Evolutionary conservation across 2,888 invertebrate species (phyloP).

Genomic region (Mantis religiosa): DNA sequence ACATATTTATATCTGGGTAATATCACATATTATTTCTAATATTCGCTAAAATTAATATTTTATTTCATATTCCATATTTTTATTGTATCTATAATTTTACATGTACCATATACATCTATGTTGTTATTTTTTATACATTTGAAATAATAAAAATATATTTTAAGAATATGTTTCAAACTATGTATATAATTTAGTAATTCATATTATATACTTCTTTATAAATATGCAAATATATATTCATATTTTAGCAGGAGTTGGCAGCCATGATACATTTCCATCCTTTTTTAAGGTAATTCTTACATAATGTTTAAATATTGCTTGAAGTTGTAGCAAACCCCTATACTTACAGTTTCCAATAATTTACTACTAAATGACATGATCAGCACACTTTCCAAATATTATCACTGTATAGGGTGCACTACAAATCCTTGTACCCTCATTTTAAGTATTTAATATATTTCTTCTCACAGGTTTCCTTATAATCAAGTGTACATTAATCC

Average conservation of each 20-base stretch:
- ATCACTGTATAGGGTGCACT: no score
- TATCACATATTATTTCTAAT: not conserved
- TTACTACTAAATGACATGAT: no score
- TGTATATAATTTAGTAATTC: not conserved
- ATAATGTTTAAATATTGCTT: no score
- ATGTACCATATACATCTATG: not conserved
- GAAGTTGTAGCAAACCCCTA: no score
- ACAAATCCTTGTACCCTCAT: no score
- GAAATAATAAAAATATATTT: not conserved
- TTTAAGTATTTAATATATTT: no score
- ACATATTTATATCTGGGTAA: constrained; percentile 1
- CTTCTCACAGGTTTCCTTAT: no score
- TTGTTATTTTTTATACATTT: not conserved
- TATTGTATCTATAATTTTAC: not conserved
- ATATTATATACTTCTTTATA: not conserved
- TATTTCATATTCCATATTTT: not conserved
- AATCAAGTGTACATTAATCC: no score
- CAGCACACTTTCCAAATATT: no score
- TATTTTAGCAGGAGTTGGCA: not conserved
- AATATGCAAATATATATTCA: not conserved
- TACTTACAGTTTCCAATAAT: no score
- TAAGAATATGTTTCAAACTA: not conserved
- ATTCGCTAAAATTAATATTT: not conserved
- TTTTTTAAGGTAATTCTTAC: not conserved
- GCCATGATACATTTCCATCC: not conserved